Conservation (phyloP, 2,113 vertebrate species). For the Centrocercus urophasianus region DNA sequence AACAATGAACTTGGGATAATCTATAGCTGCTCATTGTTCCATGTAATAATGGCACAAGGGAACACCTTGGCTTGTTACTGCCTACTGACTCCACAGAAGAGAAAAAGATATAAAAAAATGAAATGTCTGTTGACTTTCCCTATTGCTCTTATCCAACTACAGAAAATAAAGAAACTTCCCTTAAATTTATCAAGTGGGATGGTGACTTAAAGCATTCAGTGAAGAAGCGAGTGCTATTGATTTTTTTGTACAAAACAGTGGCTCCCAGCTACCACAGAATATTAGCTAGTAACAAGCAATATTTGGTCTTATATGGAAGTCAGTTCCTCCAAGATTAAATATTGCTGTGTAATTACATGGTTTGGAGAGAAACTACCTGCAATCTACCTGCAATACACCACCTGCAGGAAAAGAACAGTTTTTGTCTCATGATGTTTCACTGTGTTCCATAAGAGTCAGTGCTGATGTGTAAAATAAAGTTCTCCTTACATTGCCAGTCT, state of each 20-base stretch:
- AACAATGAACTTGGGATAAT: neutral
- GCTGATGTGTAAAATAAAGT: neutral
- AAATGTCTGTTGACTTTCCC: neutral
- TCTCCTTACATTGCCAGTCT: neutral
- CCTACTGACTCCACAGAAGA: neutral
- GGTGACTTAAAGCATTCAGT: neutral
- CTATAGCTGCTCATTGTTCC: neutral
- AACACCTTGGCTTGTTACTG: neutral
- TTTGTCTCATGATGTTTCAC: neutral
- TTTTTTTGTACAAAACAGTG: neutral
- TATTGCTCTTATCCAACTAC: neutral
- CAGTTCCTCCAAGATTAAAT: neutral
- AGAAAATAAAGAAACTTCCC: neutral
- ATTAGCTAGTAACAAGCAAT: accelerated
- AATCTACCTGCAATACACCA: neutral
- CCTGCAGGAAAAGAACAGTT: neutral
- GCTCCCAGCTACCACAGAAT: neutral
- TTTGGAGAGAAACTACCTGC: neutral
- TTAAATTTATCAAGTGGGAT: neutral
- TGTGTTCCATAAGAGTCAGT: neutral
- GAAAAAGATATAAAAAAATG: accelerated
- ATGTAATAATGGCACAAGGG: neutral
- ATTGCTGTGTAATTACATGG: neutral
- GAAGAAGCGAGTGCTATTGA: neutral
- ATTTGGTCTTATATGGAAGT: neutral